Conservation (phyloP, 2,888 invertebrate genomes). For the Anthoptus insignis region DNA sequence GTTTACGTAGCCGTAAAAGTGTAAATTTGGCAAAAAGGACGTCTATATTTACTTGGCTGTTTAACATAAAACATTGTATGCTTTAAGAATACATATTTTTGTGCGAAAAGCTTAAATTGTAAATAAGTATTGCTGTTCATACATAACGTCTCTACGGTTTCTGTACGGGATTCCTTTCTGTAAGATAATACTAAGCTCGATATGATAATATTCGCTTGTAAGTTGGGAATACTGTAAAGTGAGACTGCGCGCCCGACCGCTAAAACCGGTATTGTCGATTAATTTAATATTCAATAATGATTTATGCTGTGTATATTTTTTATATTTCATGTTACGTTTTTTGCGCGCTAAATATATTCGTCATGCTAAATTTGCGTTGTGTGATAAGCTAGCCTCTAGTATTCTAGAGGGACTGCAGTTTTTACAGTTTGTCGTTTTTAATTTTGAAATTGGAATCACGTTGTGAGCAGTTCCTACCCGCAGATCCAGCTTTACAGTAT, state of each 20-base stretch:
- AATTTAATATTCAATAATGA: conserved; percentile 31
- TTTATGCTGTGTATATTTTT: too few relatives aligned
- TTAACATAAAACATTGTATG: conserved; percentile 58
- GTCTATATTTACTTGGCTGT: conserved; percentile 55
- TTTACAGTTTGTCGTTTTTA: conserved; percentile 15
- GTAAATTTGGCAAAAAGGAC: conserved; percentile 60
- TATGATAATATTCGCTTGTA: conserved; percentile 49
- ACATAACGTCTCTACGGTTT: conserved; percentile 53
- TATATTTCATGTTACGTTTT: conserved; percentile 36
- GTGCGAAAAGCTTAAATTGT: conserved; percentile 76
- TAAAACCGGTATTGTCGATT: conserved; percentile 16
- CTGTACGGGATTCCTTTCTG: conserved; percentile 56
- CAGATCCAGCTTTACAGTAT: conserved; percentile 57
- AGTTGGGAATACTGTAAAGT: conserved; percentile 51
- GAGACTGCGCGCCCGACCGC: conserved; percentile 23
- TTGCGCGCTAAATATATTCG: conserved; percentile 34
- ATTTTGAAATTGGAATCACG: conserved; percentile 10
- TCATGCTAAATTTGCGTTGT: conserved; percentile 33
- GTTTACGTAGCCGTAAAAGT: conserved; percentile 13
- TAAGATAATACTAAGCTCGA: conserved; percentile 49
- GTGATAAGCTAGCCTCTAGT: conserved; percentile 25
- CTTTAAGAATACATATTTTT: conserved; percentile 64
- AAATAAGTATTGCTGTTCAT: conserved; percentile 70
- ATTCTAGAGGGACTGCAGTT: too few relatives aligned
- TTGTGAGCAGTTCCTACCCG: conserved; percentile 25